Percentiles rank a stretch among this genome's conserved stretches.
These are phyloP conservation scores for Dendrophyllia cribrosa DNA, from an alignment of 64 coral and sea anemone species.

Conservation along the genomic window DNA sequence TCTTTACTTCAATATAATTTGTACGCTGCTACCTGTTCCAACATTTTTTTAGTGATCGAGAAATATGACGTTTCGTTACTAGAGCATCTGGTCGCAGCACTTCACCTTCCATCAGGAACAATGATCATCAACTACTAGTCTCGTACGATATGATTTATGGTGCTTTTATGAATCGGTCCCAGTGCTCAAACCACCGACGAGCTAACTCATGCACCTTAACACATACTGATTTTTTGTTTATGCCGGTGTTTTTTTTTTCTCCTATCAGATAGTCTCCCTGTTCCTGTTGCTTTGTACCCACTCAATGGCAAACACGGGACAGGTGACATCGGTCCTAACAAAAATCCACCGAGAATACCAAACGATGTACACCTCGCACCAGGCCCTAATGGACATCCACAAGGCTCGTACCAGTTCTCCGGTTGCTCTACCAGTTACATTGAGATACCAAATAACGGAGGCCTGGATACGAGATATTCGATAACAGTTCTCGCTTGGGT, in stretches of 20 bases:
- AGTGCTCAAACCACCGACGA: too few relatives aligned
- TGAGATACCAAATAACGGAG: neutral
- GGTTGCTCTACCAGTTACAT: conserved; percentile 5
- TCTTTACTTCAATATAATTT: too few relatives aligned
- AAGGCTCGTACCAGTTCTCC: conserved; percentile 11
- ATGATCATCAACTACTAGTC: too few relatives aligned
- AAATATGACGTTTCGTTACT: too few relatives aligned
- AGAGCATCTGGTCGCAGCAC: too few relatives aligned
- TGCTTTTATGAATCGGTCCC: too few relatives aligned
- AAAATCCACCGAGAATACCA: neutral
- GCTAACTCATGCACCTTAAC: too few relatives aligned
- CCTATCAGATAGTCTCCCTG: neutral
- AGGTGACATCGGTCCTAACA: neutral
- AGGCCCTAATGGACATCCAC: neutral
- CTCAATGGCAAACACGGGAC: neutral
- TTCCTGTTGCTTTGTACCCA: neutral
- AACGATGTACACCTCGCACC: neutral
- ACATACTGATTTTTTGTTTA: too few relatives aligned
- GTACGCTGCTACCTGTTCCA: too few relatives aligned
- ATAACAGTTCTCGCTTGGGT: conserved; percentile 1
- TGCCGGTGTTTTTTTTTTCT: neutral
- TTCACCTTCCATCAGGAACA: too few relatives aligned
- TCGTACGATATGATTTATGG: too few relatives aligned
- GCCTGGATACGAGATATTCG: neutral
- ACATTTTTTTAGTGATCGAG: too few relatives aligned